Evolutionary conservation across 23 tunicate species (phyloP).

Genomic region (Trididemnum miniatum): DNA sequence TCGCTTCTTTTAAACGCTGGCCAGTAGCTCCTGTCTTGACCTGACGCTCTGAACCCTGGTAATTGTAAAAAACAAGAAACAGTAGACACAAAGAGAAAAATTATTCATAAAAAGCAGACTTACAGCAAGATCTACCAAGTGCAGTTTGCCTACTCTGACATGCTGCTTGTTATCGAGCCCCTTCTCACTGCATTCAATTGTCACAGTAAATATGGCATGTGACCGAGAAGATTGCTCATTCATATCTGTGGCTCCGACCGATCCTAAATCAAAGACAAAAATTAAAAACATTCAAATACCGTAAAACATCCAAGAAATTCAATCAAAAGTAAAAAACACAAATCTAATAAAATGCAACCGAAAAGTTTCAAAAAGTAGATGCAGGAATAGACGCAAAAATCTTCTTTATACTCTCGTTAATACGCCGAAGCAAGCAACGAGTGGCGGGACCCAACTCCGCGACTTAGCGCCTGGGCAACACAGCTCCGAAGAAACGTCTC

Average conservation of each 20-base stretch:
- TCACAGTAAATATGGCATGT: conserved; percentile 95
- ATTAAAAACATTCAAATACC: too few relatives aligned
- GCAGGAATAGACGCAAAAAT: too few relatives aligned
- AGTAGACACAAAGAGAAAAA: not conserved
- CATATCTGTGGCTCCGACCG: conserved; percentile 98
- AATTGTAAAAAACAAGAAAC: not conserved
- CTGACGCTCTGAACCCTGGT: conserved; percentile 95
- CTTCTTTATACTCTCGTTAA: too few relatives aligned
- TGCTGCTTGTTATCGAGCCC: conserved; percentile 86
- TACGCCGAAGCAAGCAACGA: too few relatives aligned
- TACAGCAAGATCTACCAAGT: conserved; percentile 96
- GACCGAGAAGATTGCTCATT: conserved; percentile 94
- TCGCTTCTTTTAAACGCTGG: conserved; percentile 91
- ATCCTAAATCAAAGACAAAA: conserved; percentile 30
- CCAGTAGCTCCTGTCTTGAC: conserved; percentile 97
- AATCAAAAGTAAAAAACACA: too few relatives aligned
- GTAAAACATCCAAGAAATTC: too few relatives aligned
- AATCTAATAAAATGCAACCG: too few relatives aligned
- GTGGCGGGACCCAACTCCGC: too few relatives aligned
- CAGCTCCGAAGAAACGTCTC: too few relatives aligned
- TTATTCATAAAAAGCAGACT: not conserved
- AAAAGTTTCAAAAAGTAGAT: too few relatives aligned
- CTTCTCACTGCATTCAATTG: conserved; percentile 95
- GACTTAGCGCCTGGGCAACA: too few relatives aligned
- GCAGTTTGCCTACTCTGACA: conserved; percentile 93